These are phyloP conservation scores for Thereva nobilitata DNA, from an alignment of 2,888 invertebrate species.

Conservation along the genomic window DNA sequence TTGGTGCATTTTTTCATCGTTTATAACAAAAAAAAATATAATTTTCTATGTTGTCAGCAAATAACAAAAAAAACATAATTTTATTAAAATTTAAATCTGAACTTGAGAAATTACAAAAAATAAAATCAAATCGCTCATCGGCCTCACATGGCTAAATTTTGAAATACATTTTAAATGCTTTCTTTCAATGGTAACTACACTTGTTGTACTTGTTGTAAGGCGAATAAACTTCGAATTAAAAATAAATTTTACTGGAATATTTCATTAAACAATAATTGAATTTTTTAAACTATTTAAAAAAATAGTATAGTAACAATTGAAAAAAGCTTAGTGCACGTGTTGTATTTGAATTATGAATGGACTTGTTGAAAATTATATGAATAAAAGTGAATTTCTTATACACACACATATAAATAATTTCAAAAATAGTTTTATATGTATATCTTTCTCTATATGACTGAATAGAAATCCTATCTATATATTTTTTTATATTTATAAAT, in stretches of 20 bases:
- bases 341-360: slow-evolving; percentile 15
- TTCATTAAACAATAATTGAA: slow-evolving; percentile 3
- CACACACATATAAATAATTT: not conserved
- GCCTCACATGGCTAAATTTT: not conserved
- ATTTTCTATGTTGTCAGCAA: too few species aligned
- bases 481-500: slow-evolving; percentile 12
- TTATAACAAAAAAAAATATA: too few species aligned
- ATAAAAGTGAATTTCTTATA: not conserved
- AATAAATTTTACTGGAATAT: slow-evolving; percentile 4
- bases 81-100: too few species aligned
- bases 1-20: too few species aligned
- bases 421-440: not conserved
- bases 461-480: not conserved
- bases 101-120: too few species aligned
- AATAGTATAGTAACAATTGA: not conserved
- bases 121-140: too few species aligned
- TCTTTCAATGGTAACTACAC: slow-evolving; percentile 35
- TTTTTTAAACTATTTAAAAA: not conserved
- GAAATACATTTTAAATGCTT: slow-evolving; percentile 35
- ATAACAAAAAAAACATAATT: too few species aligned
- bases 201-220: slow-evolving; percentile 24
- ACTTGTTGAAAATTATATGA: slow-evolving; percentile 11
- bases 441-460: not conserved
- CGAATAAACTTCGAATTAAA: slow-evolving; percentile 25
- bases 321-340: slow-evolving; percentile 12